Base-by-base conservation (phyloP, 2,888 invertebrate species). In the Autographa pulchrina region DNA sequence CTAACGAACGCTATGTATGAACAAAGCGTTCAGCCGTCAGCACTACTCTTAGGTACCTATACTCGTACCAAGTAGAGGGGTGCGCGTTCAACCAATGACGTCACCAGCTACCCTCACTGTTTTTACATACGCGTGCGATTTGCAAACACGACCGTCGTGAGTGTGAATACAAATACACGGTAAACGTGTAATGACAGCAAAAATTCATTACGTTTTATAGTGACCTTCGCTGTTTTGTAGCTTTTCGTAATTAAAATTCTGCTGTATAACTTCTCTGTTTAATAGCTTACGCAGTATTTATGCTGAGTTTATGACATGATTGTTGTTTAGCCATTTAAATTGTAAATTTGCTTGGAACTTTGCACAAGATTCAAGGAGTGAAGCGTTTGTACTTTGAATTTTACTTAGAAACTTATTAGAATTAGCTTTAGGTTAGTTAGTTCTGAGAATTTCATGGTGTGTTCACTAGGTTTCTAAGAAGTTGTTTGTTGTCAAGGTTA, bases 11-110 rank as follows among this genome's bases (percentile, higher is more conserved):
- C 18, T 63, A 52, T 54, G 73, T 72, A 72, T 67, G 70, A 66
- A 84, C 77, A 85, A 77, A 84, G 70, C 74, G 43, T 64, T 70
- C 64, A 71, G 65, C 74, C 70, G 61, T 73, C 60, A 68, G 68
- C 75, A 72, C 72, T 81, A 73, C 70, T 81, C 84, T 68, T 79
- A 56, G 54, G 54, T 56, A 75, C 77, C 75, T n/a, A n/a, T n/a
- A n/a, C 80, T 80, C 25, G 58, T 77, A 82, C 56, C 43, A 69
- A 81, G 81, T 75, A 69, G 76, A 62, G 66, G 94, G 94, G 94
- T 92, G 93, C 89, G 93, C 91, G 92, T 91, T 89, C 91, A 89
- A 91, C 93, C 94, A 94, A 93, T 94, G 93, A 92, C 91, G 92
- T 92, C 91, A 92, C 83, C 84, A 84, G 84, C 81, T 87, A 84